Conservation (phyloP, 2,113 vertebrate genomes). For the Phyllostomus discolor region DNA sequence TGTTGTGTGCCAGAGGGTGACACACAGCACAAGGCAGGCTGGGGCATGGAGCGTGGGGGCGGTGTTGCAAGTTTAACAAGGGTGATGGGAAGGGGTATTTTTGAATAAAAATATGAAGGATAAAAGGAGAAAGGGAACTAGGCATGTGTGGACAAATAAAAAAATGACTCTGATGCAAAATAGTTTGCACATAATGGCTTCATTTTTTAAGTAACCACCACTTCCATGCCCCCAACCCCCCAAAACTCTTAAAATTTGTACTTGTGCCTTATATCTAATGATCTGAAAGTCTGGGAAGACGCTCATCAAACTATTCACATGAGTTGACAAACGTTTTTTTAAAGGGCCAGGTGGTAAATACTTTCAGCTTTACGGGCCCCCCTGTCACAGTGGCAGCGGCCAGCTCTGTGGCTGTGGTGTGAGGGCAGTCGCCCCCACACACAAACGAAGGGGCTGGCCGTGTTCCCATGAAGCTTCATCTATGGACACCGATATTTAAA, state of each 20-base stretch:
- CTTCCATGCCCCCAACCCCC: accelerated
- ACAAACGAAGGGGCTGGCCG: not conserved
- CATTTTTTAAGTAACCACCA: not conserved
- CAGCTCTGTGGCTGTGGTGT: accelerated
- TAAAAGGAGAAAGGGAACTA: no score
- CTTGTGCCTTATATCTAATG: not conserved
- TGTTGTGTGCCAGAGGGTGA: accelerated
- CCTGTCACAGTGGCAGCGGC: accelerated
- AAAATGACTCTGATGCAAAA: not conserved
- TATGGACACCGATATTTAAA: no score
- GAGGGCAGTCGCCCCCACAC: no score
- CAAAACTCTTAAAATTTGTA: not conserved
- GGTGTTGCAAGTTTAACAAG: not conserved
- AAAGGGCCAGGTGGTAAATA: not conserved
- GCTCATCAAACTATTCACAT: not conserved
- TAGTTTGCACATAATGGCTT: not conserved
- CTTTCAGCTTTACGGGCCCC: accelerated
- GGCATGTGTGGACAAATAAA: not conserved
- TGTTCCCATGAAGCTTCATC: not conserved
- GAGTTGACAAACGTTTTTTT: not conserved
- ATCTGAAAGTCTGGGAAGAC: not conserved
- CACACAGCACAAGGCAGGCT: accelerated
- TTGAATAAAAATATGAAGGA: not conserved
- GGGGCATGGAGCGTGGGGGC: accelerated
- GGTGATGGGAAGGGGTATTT: not conserved